A percentile compares a stretch with the other conserved stretches of the same genome.
These are phyloP conservation scores for Tetrax tetrax DNA, from an alignment of 2,113 vertebrate genomes.

Conservation along the genomic window DNA sequence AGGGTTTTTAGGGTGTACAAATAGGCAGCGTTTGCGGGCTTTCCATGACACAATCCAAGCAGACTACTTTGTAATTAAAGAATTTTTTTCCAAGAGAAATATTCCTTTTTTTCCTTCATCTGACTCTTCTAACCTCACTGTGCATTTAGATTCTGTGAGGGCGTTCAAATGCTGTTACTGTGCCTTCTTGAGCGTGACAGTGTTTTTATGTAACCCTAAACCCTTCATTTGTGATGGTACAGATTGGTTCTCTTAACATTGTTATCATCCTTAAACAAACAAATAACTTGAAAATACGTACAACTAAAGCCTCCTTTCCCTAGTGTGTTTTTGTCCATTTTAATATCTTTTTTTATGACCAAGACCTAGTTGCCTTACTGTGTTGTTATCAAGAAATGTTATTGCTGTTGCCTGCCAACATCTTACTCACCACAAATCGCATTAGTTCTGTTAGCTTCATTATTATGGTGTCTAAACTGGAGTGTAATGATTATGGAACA, in stretches of 20 bases:
- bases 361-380: slow-evolving; percentile 48
- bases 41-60: slow-evolving; percentile 2
- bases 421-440: slow-evolving; percentile 57
- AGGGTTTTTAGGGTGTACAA: not conserved
- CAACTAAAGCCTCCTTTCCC: slow-evolving; percentile 53
- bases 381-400: slow-evolving; percentile 60
- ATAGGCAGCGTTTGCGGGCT: slow-evolving; percentile 31
- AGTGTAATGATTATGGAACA: slow-evolving; percentile 61
- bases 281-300: slow-evolving; percentile 65
- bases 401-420: slow-evolving; percentile 58
- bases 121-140: slow-evolving; percentile 16
- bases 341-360: slow-evolving; percentile 51
- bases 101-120: slow-evolving; percentile 44
- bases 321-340: slow-evolving; percentile 58
- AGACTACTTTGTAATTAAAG: slow-evolving; percentile 62
- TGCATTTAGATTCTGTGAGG: slow-evolving; percentile 45
- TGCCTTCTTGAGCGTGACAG: slow-evolving; percentile 19
- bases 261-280: slow-evolving; percentile 5
- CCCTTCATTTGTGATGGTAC: slow-evolving; percentile 53
- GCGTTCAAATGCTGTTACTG: not conserved
- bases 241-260: slow-evolving; percentile 53
- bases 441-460: slow-evolving; percentile 58
- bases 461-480: slow-evolving; percentile 64
- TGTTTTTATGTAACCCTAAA: slow-evolving; percentile 55
- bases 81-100: slow-evolving; percentile 48